Percentiles rank a stretch among this genome's conserved stretches.
These are phyloP conservation scores for Atrichornis clamosus DNA, from an alignment of 2,113 vertebrate genomes.

Conservation along the genomic window DNA sequence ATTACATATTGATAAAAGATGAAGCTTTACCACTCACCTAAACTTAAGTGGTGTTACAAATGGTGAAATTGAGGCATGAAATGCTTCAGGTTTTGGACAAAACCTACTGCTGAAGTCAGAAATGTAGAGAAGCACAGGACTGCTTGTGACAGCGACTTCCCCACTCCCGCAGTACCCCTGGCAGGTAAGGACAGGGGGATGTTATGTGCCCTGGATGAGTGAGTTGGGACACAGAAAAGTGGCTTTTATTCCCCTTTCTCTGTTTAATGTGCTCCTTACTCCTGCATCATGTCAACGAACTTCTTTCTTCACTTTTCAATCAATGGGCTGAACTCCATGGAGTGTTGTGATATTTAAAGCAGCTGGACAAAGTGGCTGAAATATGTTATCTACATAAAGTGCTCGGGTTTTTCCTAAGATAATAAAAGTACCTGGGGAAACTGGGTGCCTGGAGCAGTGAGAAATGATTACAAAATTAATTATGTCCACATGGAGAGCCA, in stretches of 20 bases:
- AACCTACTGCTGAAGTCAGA: not conserved
- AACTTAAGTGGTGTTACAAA: not conserved
- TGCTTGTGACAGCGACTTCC: rapidly evolving
- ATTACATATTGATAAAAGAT: not conserved
- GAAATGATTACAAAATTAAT: not conserved
- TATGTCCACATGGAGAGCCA: not conserved
- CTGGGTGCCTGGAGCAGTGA: not conserved
- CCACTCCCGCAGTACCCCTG: not conserved
- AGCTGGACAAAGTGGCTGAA: not conserved
- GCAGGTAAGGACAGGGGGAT: not conserved
- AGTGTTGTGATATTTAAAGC: not conserved
- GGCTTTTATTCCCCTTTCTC: not conserved
- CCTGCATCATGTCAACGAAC: not conserved
- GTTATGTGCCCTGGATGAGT: not conserved
- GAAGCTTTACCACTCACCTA: not conserved
- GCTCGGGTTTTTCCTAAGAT: not conserved
- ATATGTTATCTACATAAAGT: not conserved
- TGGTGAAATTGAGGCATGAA: not conserved
- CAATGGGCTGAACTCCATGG: not conserved
- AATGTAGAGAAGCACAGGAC: not conserved
- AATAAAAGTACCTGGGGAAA: not conserved
- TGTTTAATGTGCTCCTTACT: not conserved
- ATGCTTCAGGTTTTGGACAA: not conserved
- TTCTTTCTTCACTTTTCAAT: not conserved
- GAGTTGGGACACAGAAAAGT: not conserved